Evolutionary conservation across 1,140 invertebrate genomes (phyloP).

Genomic region (Bombyx mandarina): DNA sequence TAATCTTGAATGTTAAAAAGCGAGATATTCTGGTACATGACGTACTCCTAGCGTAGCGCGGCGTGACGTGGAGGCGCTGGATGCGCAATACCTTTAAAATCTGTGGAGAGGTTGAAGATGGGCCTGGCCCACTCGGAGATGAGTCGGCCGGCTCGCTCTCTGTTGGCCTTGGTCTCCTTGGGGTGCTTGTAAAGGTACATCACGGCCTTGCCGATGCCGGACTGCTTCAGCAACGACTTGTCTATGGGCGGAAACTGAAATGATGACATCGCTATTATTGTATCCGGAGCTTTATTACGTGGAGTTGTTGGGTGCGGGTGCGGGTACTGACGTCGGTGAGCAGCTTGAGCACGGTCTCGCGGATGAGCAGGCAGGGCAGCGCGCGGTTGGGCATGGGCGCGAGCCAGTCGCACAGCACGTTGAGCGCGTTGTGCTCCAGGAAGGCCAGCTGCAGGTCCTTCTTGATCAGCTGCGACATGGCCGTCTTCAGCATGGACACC

Average conservation of each 20-base stretch:
- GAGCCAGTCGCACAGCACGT: conserved; percentile 96
- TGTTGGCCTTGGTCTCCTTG: conserved; percentile 95
- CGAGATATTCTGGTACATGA: too few relatives aligned
- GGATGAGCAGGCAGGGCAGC: conserved; percentile 92
- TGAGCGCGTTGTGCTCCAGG: conserved; percentile 94
- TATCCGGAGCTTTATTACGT: too few relatives aligned
- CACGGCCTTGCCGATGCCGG: conserved; percentile 97
- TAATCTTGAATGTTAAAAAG: too few relatives aligned
- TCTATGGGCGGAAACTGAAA: conserved; percentile 90
- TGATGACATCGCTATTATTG: too few relatives aligned
- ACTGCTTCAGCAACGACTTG: conserved; percentile 91
- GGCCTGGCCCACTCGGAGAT: conserved; percentile 98
- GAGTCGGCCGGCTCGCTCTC: conserved; percentile 89
- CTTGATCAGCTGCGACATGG: conserved; percentile 94
- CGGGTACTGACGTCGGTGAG: conserved; percentile 82
- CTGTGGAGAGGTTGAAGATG: conserved; percentile 96
- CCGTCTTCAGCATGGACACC: conserved; percentile 88
- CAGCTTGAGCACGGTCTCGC: conserved; percentile 90
- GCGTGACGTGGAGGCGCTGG: too few relatives aligned
- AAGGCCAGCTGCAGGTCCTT: conserved; percentile 95
- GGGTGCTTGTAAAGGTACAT: conserved; percentile 99
- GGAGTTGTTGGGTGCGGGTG: background rate
- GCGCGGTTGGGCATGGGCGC: conserved; percentile 97
- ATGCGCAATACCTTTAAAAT: conserved; percentile 82
- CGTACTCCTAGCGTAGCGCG: too few relatives aligned